Evolutionary conservation across 2,888 invertebrate species (phyloP).

Genomic region (Salpingus planirostris): DNA sequence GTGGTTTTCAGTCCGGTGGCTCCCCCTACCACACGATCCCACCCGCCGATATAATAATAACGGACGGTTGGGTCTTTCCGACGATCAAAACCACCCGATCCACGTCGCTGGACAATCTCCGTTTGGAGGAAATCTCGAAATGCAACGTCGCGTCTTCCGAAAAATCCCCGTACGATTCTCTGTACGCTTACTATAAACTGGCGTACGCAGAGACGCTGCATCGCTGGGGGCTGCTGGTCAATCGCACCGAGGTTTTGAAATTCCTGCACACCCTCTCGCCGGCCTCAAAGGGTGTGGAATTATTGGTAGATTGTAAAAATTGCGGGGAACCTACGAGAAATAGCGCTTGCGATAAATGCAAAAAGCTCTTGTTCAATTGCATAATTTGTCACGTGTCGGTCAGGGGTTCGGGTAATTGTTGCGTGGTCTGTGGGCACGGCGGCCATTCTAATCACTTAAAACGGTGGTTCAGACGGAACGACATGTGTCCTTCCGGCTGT

Average conservation of each 20-base stretch:
- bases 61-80: constrained; percentile 68
- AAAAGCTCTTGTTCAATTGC: constrained; percentile 68
- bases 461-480: constrained; percentile 71
- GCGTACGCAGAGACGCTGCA: constrained; percentile 85
- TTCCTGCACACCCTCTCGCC: constrained; percentile 44
- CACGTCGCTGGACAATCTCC: constrained; percentile 70
- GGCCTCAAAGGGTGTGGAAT: constrained; percentile 52
- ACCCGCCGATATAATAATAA: constrained; percentile 58
- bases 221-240: constrained; percentile 39
- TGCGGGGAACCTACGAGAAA: constrained; percentile 60
- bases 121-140: constrained; percentile 38
- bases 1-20: constrained; percentile 59
- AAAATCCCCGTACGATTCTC: constrained; percentile 33
- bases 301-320: constrained; percentile 61
- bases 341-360: constrained; percentile 64
- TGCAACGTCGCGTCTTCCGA: constrained; percentile 16
- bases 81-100: constrained; percentile 66
- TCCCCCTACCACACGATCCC: constrained; percentile 88
- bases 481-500: constrained; percentile 83
- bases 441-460: constrained; percentile 81
- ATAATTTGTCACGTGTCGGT: constrained; percentile 80
- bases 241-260: constrained; percentile 54
- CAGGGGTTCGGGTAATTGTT: constrained; percentile 75
- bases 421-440: constrained; percentile 86
- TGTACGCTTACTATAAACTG: constrained; percentile 78